Evolutionary conservation across 2,797 vertebrate genomes (phyloP).

Genomic region (Scarus forsteni): DNA sequence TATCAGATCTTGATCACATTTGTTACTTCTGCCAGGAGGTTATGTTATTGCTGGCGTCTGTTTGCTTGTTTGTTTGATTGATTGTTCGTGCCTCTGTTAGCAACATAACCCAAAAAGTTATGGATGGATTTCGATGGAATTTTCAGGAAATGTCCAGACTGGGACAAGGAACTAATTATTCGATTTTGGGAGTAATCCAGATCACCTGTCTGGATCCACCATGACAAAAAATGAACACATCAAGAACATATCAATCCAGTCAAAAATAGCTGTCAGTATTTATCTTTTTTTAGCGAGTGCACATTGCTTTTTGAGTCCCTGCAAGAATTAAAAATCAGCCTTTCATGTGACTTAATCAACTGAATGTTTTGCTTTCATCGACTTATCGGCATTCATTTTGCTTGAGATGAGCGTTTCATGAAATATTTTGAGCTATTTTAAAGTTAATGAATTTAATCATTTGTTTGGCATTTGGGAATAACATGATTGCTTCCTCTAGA

Average conservation of each 20-base stretch:
- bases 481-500: neutral
- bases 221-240: neutral
- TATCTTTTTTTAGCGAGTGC: too few relatives aligned
- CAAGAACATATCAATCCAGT: neutral
- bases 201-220: too few relatives aligned
- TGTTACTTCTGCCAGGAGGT: too few relatives aligned
- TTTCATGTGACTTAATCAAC: neutral
- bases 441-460: constrained; percentile 17
- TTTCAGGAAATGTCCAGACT: too few relatives aligned
- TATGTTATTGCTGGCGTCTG: too few relatives aligned
- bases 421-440: constrained; percentile 3
- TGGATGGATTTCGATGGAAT: too few relatives aligned
- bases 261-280: neutral
- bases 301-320: neutral
- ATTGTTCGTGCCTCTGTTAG: too few relatives aligned
- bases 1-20: too few relatives aligned
- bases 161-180: too few relatives aligned
- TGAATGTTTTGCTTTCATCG: neutral
- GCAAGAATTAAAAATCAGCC: neutral
- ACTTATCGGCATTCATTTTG: neutral
- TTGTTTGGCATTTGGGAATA: constrained; percentile 11
- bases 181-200: too few relatives aligned
- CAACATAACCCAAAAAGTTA: too few relatives aligned
- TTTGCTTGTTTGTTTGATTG: too few relatives aligned
- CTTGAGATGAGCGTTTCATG: neutral